Conservation (phyloP, 2,888 invertebrate species). For the Standfussiana lucernea region DNA sequence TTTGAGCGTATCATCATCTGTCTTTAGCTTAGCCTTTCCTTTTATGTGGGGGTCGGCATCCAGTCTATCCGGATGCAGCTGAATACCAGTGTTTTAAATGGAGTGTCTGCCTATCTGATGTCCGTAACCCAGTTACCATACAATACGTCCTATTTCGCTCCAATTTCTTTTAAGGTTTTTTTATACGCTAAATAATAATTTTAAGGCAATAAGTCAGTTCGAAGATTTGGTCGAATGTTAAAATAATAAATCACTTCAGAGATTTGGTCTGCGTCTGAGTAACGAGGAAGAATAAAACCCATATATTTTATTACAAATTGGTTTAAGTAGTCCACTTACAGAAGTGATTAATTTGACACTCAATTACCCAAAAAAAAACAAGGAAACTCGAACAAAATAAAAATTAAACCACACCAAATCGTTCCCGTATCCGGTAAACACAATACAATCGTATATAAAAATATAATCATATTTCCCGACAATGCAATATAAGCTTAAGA, state of each 20-base stretch:
- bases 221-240: background rate
- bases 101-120: background rate
- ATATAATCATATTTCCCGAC: slow-evolving; percentile 56
- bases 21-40: background rate
- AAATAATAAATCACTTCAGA: background rate
- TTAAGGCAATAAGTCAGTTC: background rate
- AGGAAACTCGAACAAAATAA: slow-evolving; percentile 4
- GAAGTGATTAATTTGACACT: background rate
- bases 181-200: no score
- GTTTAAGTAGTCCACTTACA: background rate
- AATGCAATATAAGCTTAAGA: slow-evolving; percentile 64
- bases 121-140: background rate
- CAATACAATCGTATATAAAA: slow-evolving; percentile 48
- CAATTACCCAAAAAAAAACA: slow-evolving; percentile 9
- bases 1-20: no score
- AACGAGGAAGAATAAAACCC: background rate
- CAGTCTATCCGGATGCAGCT: background rate
- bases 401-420: slow-evolving; percentile 42
- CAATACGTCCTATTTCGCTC: background rate
- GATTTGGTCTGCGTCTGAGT: background rate
- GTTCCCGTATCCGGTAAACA: slow-evolving; percentile 35
- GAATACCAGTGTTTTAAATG: background rate
- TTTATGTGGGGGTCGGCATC: background rate
- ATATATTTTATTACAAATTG: background rate
- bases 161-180: background rate